A percentile compares a stretch with the other conserved stretches of the same genome.
phyloP scores from a whole-genome alignment of 37 sponge, comb jelly and placozoan species.

The Trichoplax adhaerens region DNA sequence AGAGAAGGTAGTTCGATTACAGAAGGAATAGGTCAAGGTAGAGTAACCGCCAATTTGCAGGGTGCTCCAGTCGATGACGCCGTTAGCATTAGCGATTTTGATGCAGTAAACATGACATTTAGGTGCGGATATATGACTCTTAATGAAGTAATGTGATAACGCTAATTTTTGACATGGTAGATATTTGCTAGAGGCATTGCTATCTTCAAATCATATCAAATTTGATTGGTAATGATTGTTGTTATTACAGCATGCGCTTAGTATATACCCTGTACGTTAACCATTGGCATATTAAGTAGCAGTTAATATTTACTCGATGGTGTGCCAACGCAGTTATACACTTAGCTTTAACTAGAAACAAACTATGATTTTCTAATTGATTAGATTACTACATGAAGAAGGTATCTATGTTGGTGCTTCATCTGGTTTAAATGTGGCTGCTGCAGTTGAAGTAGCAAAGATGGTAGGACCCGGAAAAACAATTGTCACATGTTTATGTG shows the following conservation, averaged over 20 bases:
- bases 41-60: constrained; percentile 51
- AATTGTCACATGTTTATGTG: constrained; percentile 70
- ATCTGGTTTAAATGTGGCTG: constrained; percentile 70
- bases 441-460: constrained; percentile 59
- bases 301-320: no score
- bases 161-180: no score
- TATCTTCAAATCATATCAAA: no score
- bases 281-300: no score
- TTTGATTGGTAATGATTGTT: no score
- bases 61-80: constrained; percentile 66
- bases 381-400: constrained; percentile 59
- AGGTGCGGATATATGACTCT: no score
- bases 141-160: no score
- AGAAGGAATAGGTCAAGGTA: constrained; percentile 83
- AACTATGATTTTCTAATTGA: constrained; percentile 18
- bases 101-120: constrained; percentile 42
- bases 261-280: no score
- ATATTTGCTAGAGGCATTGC: no score
- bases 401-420: constrained; percentile 78
- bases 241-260: no score
- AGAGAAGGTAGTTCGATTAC: constrained; percentile 63
- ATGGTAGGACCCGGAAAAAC: constrained; percentile 62
- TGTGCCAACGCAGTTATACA: no score
- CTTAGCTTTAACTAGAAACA: no score
- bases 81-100: constrained; percentile 32